A percentile compares a stretch with the other conserved stretches of the same genome.
Conservation (phyloP, 2,888 invertebrate genomes). For the Sminthurides aquaticus region DNA sequence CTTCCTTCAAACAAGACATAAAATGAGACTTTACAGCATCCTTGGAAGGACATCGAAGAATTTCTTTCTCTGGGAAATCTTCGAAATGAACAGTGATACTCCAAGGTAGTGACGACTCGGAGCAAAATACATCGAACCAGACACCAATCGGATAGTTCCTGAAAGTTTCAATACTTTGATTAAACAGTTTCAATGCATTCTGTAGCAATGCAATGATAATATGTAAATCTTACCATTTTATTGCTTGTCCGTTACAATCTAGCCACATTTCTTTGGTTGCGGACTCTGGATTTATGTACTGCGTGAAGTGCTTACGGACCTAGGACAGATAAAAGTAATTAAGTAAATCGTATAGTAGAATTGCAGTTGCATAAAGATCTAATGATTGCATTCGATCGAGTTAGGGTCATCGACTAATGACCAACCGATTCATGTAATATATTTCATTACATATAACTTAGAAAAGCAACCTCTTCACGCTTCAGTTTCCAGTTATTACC, state of each 20-base stretch:
- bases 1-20: constrained; percentile 93
- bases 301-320: constrained; percentile 81
- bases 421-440: too few species aligned
- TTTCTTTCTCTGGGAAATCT: constrained; percentile 80
- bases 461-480: too few species aligned
- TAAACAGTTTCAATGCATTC: too few species aligned
- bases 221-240: constrained; percentile 67
- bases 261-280: constrained; percentile 88
- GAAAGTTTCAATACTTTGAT: constrained; percentile 28
- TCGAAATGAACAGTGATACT: constrained; percentile 86
- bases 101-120: constrained; percentile 79
- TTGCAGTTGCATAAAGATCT: too few species aligned
- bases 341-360: too few species aligned
- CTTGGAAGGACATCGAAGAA: constrained; percentile 74
- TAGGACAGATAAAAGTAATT: constrained; percentile 44
- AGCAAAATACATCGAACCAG: constrained; percentile 69
- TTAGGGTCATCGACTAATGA: too few species aligned
- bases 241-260: constrained; percentile 80
- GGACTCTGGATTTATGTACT: constrained; percentile 70
- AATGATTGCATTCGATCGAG: too few species aligned
- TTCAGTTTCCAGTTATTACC: constrained; percentile 58
- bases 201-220: too few species aligned
- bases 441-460: too few species aligned
- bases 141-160: constrained; percentile 69
- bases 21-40: constrained; percentile 90